phyloP scores from a whole-genome alignment of 2,888 invertebrate genomes.

The Leucophora obtusa region DNA sequence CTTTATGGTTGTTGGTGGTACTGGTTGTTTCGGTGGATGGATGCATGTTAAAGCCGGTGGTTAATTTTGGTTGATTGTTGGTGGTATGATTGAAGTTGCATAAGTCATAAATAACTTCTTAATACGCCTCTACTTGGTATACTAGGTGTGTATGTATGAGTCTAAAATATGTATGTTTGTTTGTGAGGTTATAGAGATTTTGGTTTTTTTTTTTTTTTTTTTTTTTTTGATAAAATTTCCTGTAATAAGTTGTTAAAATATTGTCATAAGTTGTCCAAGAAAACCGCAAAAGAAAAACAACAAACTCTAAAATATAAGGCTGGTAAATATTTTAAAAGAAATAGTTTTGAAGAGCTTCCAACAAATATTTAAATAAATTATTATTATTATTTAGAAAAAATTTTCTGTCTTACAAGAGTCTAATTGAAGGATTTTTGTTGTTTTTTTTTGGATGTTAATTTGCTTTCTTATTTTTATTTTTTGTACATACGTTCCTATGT shows the following conservation, averaged over 20 bases:
- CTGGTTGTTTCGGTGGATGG: constrained; percentile 24
- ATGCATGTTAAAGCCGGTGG: constrained; percentile 15
- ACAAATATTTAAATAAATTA: too few relatives aligned
- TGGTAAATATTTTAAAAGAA: too few relatives aligned
- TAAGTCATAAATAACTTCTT: constrained; percentile 65
- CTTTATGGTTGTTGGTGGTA: constrained; percentile 33
- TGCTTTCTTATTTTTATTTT: too few relatives aligned
- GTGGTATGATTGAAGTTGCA: constrained; percentile 61
- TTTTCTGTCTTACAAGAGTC: too few relatives aligned
- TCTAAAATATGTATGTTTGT: neutral
- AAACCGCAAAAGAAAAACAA: neutral
- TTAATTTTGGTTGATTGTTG: constrained; percentile 31
- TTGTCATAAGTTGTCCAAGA: constrained; percentile 56
- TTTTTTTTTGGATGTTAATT: too few relatives aligned
- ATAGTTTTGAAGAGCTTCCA: too few relatives aligned
- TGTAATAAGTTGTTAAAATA: constrained; percentile 51
- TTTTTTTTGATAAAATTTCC: constrained; percentile 48
- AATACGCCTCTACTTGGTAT: constrained; percentile 56
- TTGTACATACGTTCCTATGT: too few relatives aligned
- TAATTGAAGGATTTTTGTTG: too few relatives aligned
- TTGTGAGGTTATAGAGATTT: constrained; percentile 26
- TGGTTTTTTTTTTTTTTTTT: too few relatives aligned
- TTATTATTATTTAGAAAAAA: too few relatives aligned
- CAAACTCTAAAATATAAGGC: too few relatives aligned
- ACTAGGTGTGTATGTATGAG: neutral